These are phyloP conservation scores for Notolabrus celidotus DNA, from an alignment of 2,797 vertebrate genomes.

Conservation along the genomic window DNA sequence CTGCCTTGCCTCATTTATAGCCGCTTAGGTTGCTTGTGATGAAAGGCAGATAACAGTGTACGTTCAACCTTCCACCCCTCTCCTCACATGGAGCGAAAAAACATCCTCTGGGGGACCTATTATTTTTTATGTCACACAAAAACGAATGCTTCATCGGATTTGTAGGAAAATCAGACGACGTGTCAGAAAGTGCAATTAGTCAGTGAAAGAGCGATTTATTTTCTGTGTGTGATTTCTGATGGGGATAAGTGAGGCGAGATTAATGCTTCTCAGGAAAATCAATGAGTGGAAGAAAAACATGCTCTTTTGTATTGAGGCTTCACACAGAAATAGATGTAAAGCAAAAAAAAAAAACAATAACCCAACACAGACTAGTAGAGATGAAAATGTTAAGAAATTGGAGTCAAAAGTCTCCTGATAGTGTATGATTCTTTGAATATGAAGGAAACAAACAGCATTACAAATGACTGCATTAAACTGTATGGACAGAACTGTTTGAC, in stretches of 20 bases:
- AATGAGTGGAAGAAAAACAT: slow-evolving; percentile 52
- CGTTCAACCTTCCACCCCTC: slow-evolving; percentile 49
- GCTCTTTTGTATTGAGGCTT: slow-evolving; percentile 51
- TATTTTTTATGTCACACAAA: slow-evolving; percentile 50
- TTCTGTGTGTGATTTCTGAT: slow-evolving; percentile 54
- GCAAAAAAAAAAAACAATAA: slow-evolving; percentile 43
- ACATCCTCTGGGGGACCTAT: slow-evolving; percentile 30
- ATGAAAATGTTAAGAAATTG: slow-evolving; percentile 6
- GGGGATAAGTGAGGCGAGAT: slow-evolving; percentile 59
- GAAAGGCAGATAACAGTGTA: slow-evolving; percentile 66
- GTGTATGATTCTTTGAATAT: background rate
- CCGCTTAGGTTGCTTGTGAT: slow-evolving; percentile 62
- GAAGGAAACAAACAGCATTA: background rate
- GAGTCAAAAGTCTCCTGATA: background rate
- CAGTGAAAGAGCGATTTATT: slow-evolving; percentile 37
- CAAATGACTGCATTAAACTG: background rate
- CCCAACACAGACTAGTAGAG: background rate
- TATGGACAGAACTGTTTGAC: too few species aligned
- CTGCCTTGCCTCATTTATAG: slow-evolving; percentile 73
- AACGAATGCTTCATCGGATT: slow-evolving; percentile 34
- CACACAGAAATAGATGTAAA: slow-evolving; percentile 33
- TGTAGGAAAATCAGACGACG: slow-evolving; percentile 44
- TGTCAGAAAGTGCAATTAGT: slow-evolving; percentile 62
- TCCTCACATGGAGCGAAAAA: slow-evolving; percentile 34
- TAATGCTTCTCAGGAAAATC: slow-evolving; percentile 56